Base-by-base conservation (phyloP, 1,140 invertebrate species). In the Hermetia illucens region DNA sequence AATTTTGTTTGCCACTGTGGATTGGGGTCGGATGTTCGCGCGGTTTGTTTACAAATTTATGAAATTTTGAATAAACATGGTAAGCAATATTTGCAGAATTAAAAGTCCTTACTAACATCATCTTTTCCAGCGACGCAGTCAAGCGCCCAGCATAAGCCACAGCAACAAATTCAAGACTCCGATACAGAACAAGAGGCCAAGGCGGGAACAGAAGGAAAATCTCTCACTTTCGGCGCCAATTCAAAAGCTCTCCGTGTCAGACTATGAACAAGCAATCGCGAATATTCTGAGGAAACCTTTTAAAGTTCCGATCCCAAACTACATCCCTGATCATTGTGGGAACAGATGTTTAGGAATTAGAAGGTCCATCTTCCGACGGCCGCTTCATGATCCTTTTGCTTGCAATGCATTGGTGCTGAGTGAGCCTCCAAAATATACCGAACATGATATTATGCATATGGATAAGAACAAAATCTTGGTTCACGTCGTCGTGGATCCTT, bases 401-500 rank as follows among this genome's bases (percentile, higher is more conserved):
- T 88, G 93, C 19, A 87, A 86, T 58, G 93, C 96, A 1, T 64
- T 99, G 3, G 78, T 99, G 13, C 66, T 99, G 12, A 98, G 84
- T 58, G 59, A 65, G 8, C 95, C 96, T 3, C 83, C 86, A 10
- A 71, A 77, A 49, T 54, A 53, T 25, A 70, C 41, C 70, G 81
- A 60, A 21, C 53, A 58, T 31, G 51, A 60, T 17, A 44, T 50
- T 0, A 43, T 58, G 36, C 43, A 48, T 1, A 42, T 55, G 45
- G 57, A 61, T 45, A 38, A 52, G 1, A 48, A 70, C 24, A 75
- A 79, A 41, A 63, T 74, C 20, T 71, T 72, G 49, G 88, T 94
- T 2, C 87, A 91, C 62, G 87, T 95, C 5, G 90, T 95, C 5
- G 90, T 98, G 2, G 94, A 98, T 71, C 93, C 93, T 5, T 49